A percentile compares a stretch with the other conserved stretches of the same genome.
phyloP scores from a whole-genome alignment of 2,797 vertebrate genomes.

The Coilia nasus region DNA sequence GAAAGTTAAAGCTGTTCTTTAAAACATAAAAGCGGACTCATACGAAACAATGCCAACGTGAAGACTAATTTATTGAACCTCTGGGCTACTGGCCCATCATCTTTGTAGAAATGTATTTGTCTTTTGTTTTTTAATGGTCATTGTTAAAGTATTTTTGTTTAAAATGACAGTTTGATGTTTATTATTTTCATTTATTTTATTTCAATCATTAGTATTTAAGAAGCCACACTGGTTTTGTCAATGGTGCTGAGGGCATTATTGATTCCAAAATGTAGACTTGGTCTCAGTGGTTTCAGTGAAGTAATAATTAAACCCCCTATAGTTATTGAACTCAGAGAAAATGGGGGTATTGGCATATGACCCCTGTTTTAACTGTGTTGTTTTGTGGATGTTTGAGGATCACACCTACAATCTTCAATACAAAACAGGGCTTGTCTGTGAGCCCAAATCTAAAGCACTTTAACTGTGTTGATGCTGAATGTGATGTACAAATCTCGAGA shows the following conservation, averaged over 20 bases:
- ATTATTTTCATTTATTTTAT: slow-evolving; percentile 51
- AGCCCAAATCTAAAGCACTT: slow-evolving; percentile 78
- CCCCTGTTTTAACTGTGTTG: slow-evolving; percentile 23
- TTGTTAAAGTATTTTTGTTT: slow-evolving; percentile 43
- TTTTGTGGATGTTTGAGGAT: background rate
- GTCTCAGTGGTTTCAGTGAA: background rate
- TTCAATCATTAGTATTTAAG: slow-evolving; percentile 52
- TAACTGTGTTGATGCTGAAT: slow-evolving; percentile 69
- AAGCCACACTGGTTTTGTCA: slow-evolving; percentile 34
- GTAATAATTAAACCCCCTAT: slow-evolving; percentile 4
- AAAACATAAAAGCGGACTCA: background rate
- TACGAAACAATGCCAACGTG: background rate
- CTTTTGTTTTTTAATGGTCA: slow-evolving; percentile 41
- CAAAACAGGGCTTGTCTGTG: background rate
- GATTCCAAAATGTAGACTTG: slow-evolving; percentile 13
- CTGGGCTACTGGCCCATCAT: slow-evolving; percentile 13
- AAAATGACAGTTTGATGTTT: slow-evolving; percentile 53
- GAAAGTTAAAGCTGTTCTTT: slow-evolving; percentile 66
- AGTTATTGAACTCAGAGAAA: slow-evolving; percentile 24
- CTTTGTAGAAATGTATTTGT: slow-evolving; percentile 37
- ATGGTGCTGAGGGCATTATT: background rate
- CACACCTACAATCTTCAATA: background rate
- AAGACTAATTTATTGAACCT: slow-evolving; percentile 19
- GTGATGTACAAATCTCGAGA: slow-evolving; percentile 48
- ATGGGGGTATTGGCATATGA: background rate